A percentile compares a stretch with the other conserved stretches of the same genome.
Conservation (phyloP, 1,140 invertebrate species). For the Papilio helenus region DNA sequence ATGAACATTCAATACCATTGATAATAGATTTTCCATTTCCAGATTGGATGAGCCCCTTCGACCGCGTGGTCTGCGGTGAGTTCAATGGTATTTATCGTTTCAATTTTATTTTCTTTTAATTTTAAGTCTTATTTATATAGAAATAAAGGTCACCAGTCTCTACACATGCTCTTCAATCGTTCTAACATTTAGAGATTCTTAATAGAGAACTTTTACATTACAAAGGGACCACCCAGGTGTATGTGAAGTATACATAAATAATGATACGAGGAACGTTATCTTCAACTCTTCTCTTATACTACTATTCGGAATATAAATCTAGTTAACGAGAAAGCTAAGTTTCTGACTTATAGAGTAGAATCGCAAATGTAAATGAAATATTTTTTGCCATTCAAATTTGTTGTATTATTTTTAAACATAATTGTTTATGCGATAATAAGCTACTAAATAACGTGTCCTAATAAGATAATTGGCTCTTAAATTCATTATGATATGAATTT, state of each 20-base stretch:
- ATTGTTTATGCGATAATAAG: not conserved
- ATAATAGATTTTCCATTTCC: constrained; percentile 85
- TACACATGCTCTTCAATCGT: constrained; percentile 36
- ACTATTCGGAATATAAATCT: constrained; percentile 28
- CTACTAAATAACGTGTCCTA: not conserved
- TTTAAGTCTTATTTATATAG: constrained; percentile 68
- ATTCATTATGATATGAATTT: not conserved
- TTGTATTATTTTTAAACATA: not conserved
- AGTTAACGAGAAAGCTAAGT: constrained; percentile 1
- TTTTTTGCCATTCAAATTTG: not conserved
- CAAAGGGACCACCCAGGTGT: constrained; percentile 34
- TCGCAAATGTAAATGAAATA: not conserved
- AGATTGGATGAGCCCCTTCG: constrained; percentile 96
- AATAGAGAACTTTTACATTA: constrained; percentile 24
- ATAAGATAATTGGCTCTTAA: not conserved
- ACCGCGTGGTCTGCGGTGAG: constrained; percentile 95
- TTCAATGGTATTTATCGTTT: constrained; percentile 88
- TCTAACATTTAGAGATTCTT: constrained; percentile 24
- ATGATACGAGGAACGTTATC: constrained; percentile 21
- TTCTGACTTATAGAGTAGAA: not conserved
- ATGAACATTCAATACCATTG: constrained; percentile 81
- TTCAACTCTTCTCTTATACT: constrained; percentile 8
- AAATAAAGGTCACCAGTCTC: constrained; percentile 41
- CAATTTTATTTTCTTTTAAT: constrained; percentile 82
- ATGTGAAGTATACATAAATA: constrained; percentile 33